These are phyloP conservation scores for Hydraecia micacea DNA, from an alignment of 2,888 invertebrate species.

Conservation along the genomic window DNA sequence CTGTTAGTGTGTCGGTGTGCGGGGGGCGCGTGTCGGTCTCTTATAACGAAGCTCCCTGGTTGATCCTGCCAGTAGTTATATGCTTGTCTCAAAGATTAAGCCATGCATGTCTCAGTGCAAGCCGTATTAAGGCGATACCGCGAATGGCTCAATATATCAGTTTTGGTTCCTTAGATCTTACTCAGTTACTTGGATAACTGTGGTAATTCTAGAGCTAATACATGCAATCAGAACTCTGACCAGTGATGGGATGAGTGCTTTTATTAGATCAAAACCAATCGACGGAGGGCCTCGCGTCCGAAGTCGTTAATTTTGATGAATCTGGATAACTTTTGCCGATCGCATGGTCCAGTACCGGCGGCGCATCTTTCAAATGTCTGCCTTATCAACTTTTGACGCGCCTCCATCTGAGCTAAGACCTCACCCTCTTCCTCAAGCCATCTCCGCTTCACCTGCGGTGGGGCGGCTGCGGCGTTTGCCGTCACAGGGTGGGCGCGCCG, in stretches of 20 bases:
- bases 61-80: slow-evolving; percentile 90
- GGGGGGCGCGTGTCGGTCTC: not conserved
- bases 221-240: slow-evolving; percentile 58
- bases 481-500: slow-evolving; percentile 20
- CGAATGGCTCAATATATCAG: slow-evolving; percentile 91
- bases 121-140: slow-evolving; percentile 75
- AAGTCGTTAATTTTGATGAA: slow-evolving; percentile 10
- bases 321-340: slow-evolving; percentile 74
- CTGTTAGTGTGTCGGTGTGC: not conserved
- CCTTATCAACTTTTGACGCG: slow-evolving; percentile 22
- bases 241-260: slow-evolving; percentile 2
- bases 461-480: slow-evolving; percentile 23
- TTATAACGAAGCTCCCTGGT: slow-evolving; percentile 71
- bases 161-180: slow-evolving; percentile 25
- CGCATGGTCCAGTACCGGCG: slow-evolving; percentile 6
- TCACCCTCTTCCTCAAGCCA: slow-evolving; percentile 28
- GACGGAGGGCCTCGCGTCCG: not conserved
- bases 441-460: slow-evolving; percentile 33
- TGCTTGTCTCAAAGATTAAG: too few relatives aligned
- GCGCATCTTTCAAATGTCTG: slow-evolving; percentile 13
- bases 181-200: slow-evolving; percentile 88
- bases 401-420: slow-evolving; percentile 21
- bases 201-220: slow-evolving; percentile 89
- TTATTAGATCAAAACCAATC: slow-evolving; percentile 8
- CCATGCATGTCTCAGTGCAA: slow-evolving; percentile 89